Conservation (phyloP, 2,888 invertebrate species). For the Tipula helvola region DNA sequence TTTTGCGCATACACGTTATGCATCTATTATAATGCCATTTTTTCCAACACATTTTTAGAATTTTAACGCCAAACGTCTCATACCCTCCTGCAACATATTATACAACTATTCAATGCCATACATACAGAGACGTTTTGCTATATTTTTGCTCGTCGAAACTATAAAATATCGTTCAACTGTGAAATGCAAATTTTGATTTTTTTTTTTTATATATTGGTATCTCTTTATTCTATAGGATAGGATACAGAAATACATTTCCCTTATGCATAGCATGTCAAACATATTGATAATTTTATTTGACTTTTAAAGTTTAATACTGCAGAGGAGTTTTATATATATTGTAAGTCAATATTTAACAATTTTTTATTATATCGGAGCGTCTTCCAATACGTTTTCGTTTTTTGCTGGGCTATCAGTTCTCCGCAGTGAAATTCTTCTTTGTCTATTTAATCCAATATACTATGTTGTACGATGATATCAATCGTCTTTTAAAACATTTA, state of each 20-base stretch:
- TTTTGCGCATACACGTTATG: neutral
- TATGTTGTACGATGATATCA: no score
- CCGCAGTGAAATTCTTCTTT: no score
- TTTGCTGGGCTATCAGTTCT: no score
- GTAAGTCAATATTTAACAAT: neutral
- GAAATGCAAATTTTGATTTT: neutral
- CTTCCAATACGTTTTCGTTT: no score
- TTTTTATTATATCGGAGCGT: no score
- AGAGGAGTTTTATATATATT: neutral
- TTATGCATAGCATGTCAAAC: neutral
- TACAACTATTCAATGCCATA: neutral
- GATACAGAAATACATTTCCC: neutral
- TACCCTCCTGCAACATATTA: neutral
- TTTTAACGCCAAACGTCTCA: neutral
- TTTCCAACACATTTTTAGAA: neutral
- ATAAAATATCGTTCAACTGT: neutral
- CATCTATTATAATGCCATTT: neutral
- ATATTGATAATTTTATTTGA: neutral
- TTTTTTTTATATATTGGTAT: neutral
- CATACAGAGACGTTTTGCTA: neutral
- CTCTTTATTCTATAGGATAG: neutral
- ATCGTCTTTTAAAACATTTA: no score
- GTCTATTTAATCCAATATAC: no score
- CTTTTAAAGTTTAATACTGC: neutral
- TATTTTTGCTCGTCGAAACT: neutral